phyloP scores from a whole-genome alignment of 2,888 invertebrate species.

The Malacosoma neustria region DNA sequence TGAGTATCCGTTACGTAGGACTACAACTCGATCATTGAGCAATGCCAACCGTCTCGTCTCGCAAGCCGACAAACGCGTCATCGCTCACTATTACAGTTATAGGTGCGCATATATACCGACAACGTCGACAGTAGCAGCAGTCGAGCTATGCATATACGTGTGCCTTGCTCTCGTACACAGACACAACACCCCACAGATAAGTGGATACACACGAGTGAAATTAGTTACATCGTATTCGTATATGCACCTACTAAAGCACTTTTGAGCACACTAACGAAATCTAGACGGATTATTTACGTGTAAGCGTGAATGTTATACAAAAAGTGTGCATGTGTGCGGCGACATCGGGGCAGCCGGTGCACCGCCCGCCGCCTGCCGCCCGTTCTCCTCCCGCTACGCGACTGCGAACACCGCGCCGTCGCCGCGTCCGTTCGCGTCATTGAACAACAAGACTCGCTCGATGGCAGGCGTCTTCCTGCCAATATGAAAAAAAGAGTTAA shows the following conservation, averaged over 20 bases:
- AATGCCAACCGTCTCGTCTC: constrained; percentile 72
- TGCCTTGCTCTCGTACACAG: constrained; percentile 36
- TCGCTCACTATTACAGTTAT: constrained; percentile 67
- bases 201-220: constrained; percentile 32
- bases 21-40: constrained; percentile 72
- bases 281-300: constrained; percentile 57
- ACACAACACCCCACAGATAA: constrained; percentile 39
- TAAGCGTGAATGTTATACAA: constrained; percentile 40
- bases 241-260: constrained; percentile 35
- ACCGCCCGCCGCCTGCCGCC: constrained; percentile 57
- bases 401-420: constrained; percentile 62
- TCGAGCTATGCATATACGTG: constrained; percentile 56
- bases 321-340: constrained; percentile 46
- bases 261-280: constrained; percentile 63
- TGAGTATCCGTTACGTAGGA: constrained; percentile 49
- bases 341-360: constrained; percentile 72
- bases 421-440: constrained; percentile 64
- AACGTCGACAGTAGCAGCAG: constrained; percentile 59
- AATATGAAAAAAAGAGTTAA: constrained; percentile 69
- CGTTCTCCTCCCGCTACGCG: constrained; percentile 62
- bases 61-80: constrained; percentile 71
- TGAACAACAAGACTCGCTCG: constrained; percentile 73
- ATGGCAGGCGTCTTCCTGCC: constrained; percentile 71
- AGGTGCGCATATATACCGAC: constrained; percentile 62
- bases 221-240: constrained; percentile 29